Base-by-base conservation (phyloP, 2,888 invertebrate genomes). In the Scaeva pyrastri region DNA sequence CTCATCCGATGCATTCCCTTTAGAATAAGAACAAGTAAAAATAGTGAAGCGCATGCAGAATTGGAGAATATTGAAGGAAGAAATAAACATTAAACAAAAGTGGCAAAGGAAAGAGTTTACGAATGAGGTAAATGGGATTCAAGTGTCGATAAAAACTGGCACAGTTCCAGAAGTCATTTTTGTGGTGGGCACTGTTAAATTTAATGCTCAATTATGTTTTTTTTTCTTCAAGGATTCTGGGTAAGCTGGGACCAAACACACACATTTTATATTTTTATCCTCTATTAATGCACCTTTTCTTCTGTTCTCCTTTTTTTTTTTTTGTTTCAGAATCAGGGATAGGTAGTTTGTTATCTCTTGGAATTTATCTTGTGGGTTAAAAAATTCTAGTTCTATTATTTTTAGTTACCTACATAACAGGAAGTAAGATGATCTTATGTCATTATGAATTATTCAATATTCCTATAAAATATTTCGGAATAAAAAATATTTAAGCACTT, bases 71-170 rank as follows among this genome's bases (percentile, higher is more conserved):
- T 68, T 78, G 78, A 68, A 62, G 60, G 48, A 45, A 68, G 70
- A 21, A 39, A 70, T 55, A 52, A 70, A 70, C 70, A 70, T 55
- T 31, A 74, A 62, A 71, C 39, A 55, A 62, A 70, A 77, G 55
- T 50, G 31, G n/a, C 39, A 77, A 23, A 14, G 45, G 55, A 68
- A 62, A 31, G 55, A 68, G 21, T 5, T 64, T 7, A 36, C 48
- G 26, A 73, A 48, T 23, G 70, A 64, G 56, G 64, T 56, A 78
- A 79, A 79, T 71, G 56, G 71, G 50, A 70, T 64, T 62, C 74
- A 70, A 74, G 73, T 70, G 70, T 64, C 52, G 74, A 84, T 71
- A 70, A 52, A 71, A 79, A 19, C 43, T 84, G 83, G 83, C 79
- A 79, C 7, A 48, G 48, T 56, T 79, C 79, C 83, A 84, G 70